Evolutionary conservation across 2,888 invertebrate genomes (phyloP), one percentile per base, ranked within the genome.

Genomic region (Unio pictorum): DNA sequence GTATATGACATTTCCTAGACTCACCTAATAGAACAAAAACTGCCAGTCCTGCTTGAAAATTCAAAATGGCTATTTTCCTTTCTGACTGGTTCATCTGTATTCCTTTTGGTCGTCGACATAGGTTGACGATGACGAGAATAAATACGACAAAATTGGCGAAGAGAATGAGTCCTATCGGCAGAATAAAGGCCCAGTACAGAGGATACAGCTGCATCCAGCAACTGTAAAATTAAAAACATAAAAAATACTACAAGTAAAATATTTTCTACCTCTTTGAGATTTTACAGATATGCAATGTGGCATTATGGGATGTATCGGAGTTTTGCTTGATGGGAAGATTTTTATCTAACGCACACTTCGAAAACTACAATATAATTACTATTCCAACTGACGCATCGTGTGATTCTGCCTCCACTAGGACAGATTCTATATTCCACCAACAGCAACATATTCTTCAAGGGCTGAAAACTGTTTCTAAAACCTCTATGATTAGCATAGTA

Each of bases 81-180:
- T 82, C 80, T 54, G 84, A 86, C 0, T 92, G 73, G 60, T 82
- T 80, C 20, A 82, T 84, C 0, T 92, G 91, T 6, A 92, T 91
- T 1, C 79, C 79, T 64, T 79, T 75, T 45, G 80, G 69, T 63
- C 67, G 64, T 7, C 72, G 74, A 20, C 81, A 78, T 64, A 88
- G 75, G 66, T 78, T 82, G 66, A 78, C 74, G 23, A 85, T 73
- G 18, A 88, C 85, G 69, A 86, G 60, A n/a, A 74, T 60, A 67
- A 83, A 87, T 8, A 87, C 72, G 28, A 83, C 69, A 17, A 79
- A 62, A 71, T 87, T 87, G 23, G 78, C 73, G 4, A 85, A 3
- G 26, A 88, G 77, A 58, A 88, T 75, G 11, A 84, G 60, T n/a
- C 80, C 84, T 11, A 88, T 80, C 2, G 88, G 89, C 4, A 88